Conservation (phyloP, 2,797 vertebrate genomes). For the Sternarchorhynchus goeldii region DNA sequence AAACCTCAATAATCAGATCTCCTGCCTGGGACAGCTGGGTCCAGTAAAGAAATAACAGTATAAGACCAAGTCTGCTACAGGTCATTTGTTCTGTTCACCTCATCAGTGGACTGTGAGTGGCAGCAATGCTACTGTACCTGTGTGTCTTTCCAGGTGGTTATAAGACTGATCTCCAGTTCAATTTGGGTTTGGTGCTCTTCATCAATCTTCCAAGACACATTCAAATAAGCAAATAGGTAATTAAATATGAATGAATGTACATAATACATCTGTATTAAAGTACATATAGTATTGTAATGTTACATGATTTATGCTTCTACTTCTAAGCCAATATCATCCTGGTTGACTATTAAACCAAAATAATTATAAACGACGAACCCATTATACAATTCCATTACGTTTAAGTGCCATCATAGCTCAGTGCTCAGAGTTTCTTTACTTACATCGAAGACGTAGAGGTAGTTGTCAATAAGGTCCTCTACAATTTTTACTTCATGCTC, state of each 20-base stretch:
- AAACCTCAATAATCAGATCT: slow-evolving; percentile 95
- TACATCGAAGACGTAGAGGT: slow-evolving; percentile 88
- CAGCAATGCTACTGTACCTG: slow-evolving; percentile 77
- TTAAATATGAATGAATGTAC: background rate
- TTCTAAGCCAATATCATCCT: no score
- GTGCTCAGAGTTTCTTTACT: slow-evolving; percentile 56
- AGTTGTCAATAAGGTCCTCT: slow-evolving; percentile 94
- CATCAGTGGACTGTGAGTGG: background rate
- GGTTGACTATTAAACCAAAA: no score
- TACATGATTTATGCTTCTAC: no score
- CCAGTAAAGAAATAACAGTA: slow-evolving; percentile 13
- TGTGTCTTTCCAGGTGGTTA: slow-evolving; percentile 96
- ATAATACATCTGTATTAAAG: background rate
- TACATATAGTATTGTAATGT: no score
- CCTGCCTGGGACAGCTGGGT: slow-evolving; percentile 92
- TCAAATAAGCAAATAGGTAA: background rate
- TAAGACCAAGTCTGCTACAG: background rate
- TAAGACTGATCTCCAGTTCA: slow-evolving; percentile 93
- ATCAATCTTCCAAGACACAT: slow-evolving; percentile 79
- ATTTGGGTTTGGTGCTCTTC: slow-evolving; percentile 96
- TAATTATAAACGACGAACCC: no score
- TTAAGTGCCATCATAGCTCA: background rate
- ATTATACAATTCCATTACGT: background rate
- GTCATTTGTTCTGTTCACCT: background rate
- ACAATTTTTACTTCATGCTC: slow-evolving; percentile 94